Evolutionary conservation across 2,888 invertebrate species (phyloP).

Genomic region (Torymus tubicola): DNA sequence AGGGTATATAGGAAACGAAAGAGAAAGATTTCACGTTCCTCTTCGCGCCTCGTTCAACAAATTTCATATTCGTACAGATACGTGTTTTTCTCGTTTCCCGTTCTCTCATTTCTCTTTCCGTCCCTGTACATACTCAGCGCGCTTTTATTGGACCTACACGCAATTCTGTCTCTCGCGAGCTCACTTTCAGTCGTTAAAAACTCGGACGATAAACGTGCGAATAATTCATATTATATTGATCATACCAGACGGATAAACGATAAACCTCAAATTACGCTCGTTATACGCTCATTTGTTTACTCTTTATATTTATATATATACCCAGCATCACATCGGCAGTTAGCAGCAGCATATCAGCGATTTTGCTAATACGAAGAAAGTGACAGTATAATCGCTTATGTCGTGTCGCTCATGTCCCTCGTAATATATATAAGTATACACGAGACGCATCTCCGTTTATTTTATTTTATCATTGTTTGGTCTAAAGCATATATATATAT

Average conservation of each 20-base stretch:
- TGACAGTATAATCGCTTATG: background rate
- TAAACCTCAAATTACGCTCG: conserved; percentile 18
- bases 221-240: conserved; percentile 29
- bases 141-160: conserved; percentile 38
- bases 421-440: background rate
- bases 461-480: conserved; percentile 21
- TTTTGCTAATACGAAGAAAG: conserved; percentile 34
- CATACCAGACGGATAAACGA: conserved; percentile 51
- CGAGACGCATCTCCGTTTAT: background rate
- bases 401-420: background rate
- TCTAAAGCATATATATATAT: conserved; percentile 27
- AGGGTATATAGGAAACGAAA: conserved; percentile 23
- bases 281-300: conserved; percentile 27
- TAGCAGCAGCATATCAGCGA: conserved; percentile 49
- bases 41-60: no score
- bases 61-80: no score
- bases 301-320: conserved; percentile 2
- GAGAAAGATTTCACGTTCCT: conserved; percentile 20
- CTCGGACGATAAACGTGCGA: conserved; percentile 42
- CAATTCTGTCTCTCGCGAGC: conserved; percentile 29
- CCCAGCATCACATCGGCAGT: conserved; percentile 54
- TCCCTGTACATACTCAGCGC: background rate
- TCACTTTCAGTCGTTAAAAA: conserved; percentile 32
- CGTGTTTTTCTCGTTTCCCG: background rate
- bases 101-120: background rate